Conservation (phyloP, 2,113 vertebrate genomes). For the Anas platyrhynchos region DNA sequence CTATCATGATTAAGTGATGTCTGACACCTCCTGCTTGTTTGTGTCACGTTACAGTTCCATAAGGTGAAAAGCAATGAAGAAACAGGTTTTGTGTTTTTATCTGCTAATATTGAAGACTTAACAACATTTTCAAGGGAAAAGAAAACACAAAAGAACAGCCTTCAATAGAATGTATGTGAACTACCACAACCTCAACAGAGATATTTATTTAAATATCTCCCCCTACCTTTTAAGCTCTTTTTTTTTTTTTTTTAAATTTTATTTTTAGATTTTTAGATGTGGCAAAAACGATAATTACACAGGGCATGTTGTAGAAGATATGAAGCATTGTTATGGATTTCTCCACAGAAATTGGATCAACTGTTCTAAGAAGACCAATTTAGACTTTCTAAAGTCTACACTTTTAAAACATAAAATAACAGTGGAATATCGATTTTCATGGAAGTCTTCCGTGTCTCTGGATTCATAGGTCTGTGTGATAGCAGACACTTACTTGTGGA, state of each 20-base stretch:
- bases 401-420: background rate
- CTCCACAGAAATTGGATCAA: background rate
- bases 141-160: too few species aligned
- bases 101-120: background rate
- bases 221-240: too few species aligned
- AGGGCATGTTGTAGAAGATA: background rate
- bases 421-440: background rate
- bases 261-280: background rate
- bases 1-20: background rate
- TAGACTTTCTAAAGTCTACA: background rate
- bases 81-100: background rate
- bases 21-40: background rate
- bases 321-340: background rate
- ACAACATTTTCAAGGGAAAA: background rate
- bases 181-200: background rate
- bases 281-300: background rate
- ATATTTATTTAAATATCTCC: background rate
- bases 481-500: background rate
- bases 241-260: fast-evolving
- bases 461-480: background rate
- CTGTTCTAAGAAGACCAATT: background rate
- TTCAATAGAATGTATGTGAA: background rate
- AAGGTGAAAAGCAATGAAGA: background rate
- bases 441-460: background rate
- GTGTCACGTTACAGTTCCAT: background rate